Evolutionary conservation across 2,888 invertebrate genomes (phyloP), one percentile per base, ranked within the genome.

Genomic region (Athrips mouffetella): DNA sequence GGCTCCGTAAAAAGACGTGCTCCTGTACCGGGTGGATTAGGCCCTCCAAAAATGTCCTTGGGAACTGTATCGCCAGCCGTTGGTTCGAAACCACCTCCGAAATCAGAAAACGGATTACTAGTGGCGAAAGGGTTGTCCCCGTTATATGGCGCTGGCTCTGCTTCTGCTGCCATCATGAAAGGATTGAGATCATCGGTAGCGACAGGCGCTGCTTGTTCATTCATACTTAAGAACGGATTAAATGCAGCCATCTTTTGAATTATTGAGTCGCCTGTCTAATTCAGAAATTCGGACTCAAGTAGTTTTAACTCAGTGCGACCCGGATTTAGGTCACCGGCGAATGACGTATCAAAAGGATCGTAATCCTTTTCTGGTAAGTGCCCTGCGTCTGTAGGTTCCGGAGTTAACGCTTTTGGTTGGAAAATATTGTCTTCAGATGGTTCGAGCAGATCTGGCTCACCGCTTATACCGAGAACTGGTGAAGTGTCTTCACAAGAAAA

Each of bases 291-390:
- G 44, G 92, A 93, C 73, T 95, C 96, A 0, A 96, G 78, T 15
- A 94, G 73, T 67, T 94, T 94, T 0, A 96, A 74, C 76, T 96
- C 95, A 0, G 94, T 92, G 72, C 91, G 92, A 2, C 95, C 95
- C 0, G 94, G 95, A 54, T 91, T 91, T 35, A 95, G 88, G 65
- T 92, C 91, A 42, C 89, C 89, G 0, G 94, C 94, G 62, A 94
- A 93, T 3, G 95, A 94, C 0, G 96, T 96, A 68, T 96, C 96
- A 65, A 96, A 96, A 0, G 96, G 96, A 87, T 96, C 96, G 57
- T 92, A 87, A 45, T 90, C 89, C 25, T 74, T 73, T 44, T 80
- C 67, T 18, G 74, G 62, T 39, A 66, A 52, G 29, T 72, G 74
- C 37, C 71, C 54, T 47, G 73, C 59, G 46, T 75, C 57, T 3